Base-by-base conservation (phyloP, 37 sponge, comb jelly and placozoan species). In the Chondrosia reniformis region DNA sequence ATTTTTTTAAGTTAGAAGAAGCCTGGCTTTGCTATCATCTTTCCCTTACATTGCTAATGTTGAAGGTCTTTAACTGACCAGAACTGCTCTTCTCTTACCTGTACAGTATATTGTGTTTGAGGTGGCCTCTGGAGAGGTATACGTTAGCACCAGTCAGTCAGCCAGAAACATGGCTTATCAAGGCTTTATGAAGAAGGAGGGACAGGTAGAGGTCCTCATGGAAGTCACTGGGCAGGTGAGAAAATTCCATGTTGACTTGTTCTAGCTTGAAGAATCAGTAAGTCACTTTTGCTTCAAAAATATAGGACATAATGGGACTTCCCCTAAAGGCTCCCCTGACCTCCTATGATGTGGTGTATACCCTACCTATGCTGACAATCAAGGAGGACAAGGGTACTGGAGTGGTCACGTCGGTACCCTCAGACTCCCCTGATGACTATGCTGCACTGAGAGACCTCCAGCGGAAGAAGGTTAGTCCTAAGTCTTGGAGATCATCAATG, bases 361-460 rank as follows among this genome's bases (percentile, higher is more conserved):
- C 96, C 30, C 90, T 95, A 6, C 99, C 99, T 38, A 99, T 99
- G 99, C 78, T 99, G 81, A 95, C 96, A 33, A 89, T 99, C 69
- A 95, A 95, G 71, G 87, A 87, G 28, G 86, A 91, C 85, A 99
- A 99, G 89, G 96, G 98, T 34, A 99, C 99, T 40, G 99, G 96
- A 22, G 82, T 99, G 6, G 99, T 99, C 64, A 99, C 99, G 7
- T 96, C 96, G 73, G 99, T 99, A 21, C 99, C 99, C n/a, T 93
- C 96, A 33, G 99, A 99, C 76, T 76, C 99, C 17, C 96, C 99
- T 46, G 99, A 95, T 84, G 99, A 99, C 76, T 99, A 82, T 75
- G 99, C 96, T 49, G 94, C 99, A 43, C 81, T 99, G 46, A 88
- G 90, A 75, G 99, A 99, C 61, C 79, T 99, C 42, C 88, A 99